phyloP scores from a whole-genome alignment of 1,140 invertebrate genomes.

The Diorhabda sublineata region DNA sequence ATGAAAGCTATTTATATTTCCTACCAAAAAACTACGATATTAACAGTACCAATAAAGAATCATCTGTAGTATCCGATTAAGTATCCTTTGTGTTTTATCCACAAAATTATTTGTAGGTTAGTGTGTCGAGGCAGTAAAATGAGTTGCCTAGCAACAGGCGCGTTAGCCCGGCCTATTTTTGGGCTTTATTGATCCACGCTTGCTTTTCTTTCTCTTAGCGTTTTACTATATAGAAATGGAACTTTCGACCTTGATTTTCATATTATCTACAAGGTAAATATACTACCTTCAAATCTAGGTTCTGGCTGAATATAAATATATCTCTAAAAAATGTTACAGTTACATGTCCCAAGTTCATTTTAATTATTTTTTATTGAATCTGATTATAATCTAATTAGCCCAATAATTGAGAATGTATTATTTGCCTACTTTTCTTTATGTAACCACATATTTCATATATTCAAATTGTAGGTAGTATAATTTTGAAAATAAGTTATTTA shows the following conservation, averaged over 20 bases:
- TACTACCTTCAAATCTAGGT: slow-evolving; percentile 6
- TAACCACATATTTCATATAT: no score
- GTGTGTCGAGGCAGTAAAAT: slow-evolving; percentile 42
- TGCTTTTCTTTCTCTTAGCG: slow-evolving; percentile 34
- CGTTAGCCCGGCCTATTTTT: slow-evolving; percentile 46
- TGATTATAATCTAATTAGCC: no score
- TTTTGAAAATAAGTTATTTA: no score
- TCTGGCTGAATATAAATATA: slow-evolving; percentile 9
- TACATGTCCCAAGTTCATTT: no score
- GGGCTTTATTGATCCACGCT: slow-evolving; percentile 43
- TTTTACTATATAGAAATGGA: slow-evolving; percentile 24
- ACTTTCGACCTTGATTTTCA: not conserved
- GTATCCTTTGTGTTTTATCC: not conserved
- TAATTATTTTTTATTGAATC: no score
- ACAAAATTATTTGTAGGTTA: slow-evolving; percentile 44
- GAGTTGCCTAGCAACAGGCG: slow-evolving; percentile 44
- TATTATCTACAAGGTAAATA: not conserved
- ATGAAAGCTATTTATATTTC: no score
- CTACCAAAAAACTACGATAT: no score
- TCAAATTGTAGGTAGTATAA: no score
- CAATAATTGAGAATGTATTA: no score
- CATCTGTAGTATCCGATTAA: not conserved
- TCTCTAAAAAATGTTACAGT: no score
- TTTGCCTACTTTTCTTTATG: no score
- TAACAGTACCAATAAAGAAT: no score